Evolutionary conservation across 2,888 invertebrate species (phyloP).

Genomic region (Andrena marginata): DNA sequence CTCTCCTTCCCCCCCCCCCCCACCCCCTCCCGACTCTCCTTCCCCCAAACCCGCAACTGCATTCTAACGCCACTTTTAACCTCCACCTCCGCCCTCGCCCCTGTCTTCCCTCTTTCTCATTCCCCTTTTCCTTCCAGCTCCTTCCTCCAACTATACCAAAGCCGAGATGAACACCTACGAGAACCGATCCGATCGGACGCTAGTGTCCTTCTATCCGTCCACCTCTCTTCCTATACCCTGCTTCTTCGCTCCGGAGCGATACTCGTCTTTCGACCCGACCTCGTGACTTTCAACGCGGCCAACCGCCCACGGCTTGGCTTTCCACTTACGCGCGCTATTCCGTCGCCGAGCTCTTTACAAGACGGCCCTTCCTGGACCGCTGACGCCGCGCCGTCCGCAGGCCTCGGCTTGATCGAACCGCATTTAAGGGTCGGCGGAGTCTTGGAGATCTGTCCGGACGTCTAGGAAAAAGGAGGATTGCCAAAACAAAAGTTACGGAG

Average conservation of each 20-base stretch:
- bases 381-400: no score
- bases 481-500: conserved; percentile 23
- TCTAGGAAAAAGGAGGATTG: conserved; percentile 12
- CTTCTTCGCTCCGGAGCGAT: conserved; percentile 29
- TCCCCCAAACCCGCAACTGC: conserved; percentile 48
- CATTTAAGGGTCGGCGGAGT: neutral
- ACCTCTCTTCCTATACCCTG: no score
- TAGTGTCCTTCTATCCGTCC: no score
- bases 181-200: conserved; percentile 31
- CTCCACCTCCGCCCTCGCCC: conserved; percentile 38
- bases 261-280: conserved; percentile 56
- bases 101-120: neutral
- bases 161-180: conserved; percentile 3
- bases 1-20: conserved; percentile 46
- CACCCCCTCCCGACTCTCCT: conserved; percentile 31
- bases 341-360: no score
- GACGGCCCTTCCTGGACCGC: no score
- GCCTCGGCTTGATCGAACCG: conserved; percentile 10
- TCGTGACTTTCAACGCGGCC: conserved; percentile 57
- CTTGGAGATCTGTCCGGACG: neutral
- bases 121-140: conserved; percentile 40
- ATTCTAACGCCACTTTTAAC: conserved; percentile 66
- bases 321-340: no score
- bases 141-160: conserved; percentile 40
- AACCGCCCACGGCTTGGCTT: conserved; percentile 33